Evolutionary conservation across 2,113 vertebrate species (phyloP), one percentile per base, ranked within the genome.

Genomic region (Lontra canadensis): DNA sequence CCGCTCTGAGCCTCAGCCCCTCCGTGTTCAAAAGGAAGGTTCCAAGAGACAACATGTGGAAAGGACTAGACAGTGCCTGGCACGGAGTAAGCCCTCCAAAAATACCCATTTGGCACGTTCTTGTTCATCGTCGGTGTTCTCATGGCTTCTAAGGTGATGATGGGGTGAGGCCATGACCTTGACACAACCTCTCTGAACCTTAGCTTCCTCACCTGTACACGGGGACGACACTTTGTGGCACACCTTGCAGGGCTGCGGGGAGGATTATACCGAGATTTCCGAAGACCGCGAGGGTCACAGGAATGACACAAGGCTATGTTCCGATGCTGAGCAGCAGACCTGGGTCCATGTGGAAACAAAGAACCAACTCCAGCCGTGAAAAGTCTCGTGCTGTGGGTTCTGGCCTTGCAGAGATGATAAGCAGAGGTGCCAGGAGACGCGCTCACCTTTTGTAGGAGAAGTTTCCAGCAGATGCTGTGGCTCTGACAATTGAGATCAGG

Each of bases 281-380:
- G 25, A 39, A 44, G 26, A 21, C 34, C 10, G 11, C 11, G 25
- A 2, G 12, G 7, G 17, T 39, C n/a, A 9, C 15, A 3, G 34
- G 10, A 4, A 17, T 8, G 4, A 29, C 7, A 4, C 0, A 15
- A 10, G n/a, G 29, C 21, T 1, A 0, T 17, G 36, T 49, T 44
- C 47, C 15, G 47, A 49, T 3, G 0, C 0, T 3, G 7, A 42
- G 10, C 59, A 73, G 69, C 47, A 13, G 67, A 23, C 34, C 26
- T 2, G 26, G 76, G 91, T 82, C 26, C 26, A 0, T 12, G 42
- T 6, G n/a, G 49, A 88, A 74, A 71, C 63, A 44, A 81, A 83
- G 74, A 34, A 1, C 7, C 12, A 0, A 36, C n/a, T 65, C 39
- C 10, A 1, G 78, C 59, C 2, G 7, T 12, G 59, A 18, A 5